Conservation (phyloP, 2,113 vertebrate species). For the Oxyruncus cristatus region DNA sequence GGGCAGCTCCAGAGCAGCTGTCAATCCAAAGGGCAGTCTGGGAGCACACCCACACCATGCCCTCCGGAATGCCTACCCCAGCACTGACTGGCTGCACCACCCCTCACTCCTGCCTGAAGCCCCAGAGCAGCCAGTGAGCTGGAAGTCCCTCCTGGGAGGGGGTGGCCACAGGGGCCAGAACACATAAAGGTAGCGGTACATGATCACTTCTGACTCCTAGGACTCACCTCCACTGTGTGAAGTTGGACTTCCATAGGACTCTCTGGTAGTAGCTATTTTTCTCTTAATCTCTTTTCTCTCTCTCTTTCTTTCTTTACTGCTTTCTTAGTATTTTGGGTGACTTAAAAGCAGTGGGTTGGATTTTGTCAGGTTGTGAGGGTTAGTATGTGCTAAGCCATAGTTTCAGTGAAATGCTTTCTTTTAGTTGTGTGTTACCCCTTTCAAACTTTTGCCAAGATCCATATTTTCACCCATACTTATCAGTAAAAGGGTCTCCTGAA, state of each 20-base stretch:
- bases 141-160: neutral
- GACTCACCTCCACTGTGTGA: too few species aligned
- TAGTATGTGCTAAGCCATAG: neutral
- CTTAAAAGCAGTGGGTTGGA: neutral
- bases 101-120: neutral
- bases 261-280: neutral
- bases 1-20: too few species aligned
- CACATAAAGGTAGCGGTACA: neutral
- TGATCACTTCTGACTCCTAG: neutral
- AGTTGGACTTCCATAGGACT: neutral
- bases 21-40: too few species aligned
- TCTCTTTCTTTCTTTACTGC: neutral
- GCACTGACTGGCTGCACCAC: too few species aligned
- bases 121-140: neutral
- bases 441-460: neutral
- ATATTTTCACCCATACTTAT: neutral
- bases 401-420: neutral
- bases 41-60: too few species aligned
- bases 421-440: neutral
- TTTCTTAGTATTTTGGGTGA: neutral
- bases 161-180: neutral
- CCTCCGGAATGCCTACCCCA: too few species aligned
- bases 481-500: neutral
- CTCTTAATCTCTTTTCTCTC: neutral
- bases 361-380: neutral